A percentile compares a stretch with the other conserved stretches of the same genome.
phyloP scores from a whole-genome alignment of 2,888 invertebrate species.

The Agrochola lota region DNA sequence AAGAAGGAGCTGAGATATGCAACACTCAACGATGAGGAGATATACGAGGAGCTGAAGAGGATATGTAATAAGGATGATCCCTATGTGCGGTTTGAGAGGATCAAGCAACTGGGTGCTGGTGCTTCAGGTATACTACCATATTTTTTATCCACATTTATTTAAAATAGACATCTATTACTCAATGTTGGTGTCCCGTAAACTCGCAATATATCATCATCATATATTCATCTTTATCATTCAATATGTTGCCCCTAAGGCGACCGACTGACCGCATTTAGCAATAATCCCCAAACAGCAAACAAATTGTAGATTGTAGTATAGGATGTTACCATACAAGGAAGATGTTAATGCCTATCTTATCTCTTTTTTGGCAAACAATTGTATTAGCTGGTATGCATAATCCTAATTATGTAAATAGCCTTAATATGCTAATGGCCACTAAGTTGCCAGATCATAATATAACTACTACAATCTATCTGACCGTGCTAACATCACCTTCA shows the following conservation, averaged over 20 bases:
- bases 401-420: slow-evolving; percentile 2
- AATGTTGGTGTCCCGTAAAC: background rate
- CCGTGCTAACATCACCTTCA: slow-evolving; percentile 46
- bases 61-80: slow-evolving; percentile 97
- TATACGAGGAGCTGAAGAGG: slow-evolving; percentile 93
- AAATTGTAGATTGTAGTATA: background rate
- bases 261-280: too few species aligned
- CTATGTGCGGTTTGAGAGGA: slow-evolving; percentile 94
- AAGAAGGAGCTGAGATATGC: slow-evolving; percentile 90
- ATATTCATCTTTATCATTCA: too few species aligned
- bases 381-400: slow-evolving; percentile 3
- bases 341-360: slow-evolving; percentile 15
- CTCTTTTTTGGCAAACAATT: background rate
- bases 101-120: slow-evolving; percentile 97
- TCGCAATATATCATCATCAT: too few species aligned
- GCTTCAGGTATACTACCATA: slow-evolving; percentile 91
- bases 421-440: slow-evolving; percentile 17
- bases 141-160: background rate
- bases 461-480: slow-evolving; percentile 2
- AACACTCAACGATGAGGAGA: slow-evolving; percentile 92
- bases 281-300: background rate
- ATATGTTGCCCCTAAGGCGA: too few species aligned
- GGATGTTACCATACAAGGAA: slow-evolving; percentile 3
- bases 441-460: slow-evolving; percentile 14
- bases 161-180: background rate